phyloP scores from a whole-genome alignment of 1,140 invertebrate genomes.

The Bilobella aurantiaca region DNA sequence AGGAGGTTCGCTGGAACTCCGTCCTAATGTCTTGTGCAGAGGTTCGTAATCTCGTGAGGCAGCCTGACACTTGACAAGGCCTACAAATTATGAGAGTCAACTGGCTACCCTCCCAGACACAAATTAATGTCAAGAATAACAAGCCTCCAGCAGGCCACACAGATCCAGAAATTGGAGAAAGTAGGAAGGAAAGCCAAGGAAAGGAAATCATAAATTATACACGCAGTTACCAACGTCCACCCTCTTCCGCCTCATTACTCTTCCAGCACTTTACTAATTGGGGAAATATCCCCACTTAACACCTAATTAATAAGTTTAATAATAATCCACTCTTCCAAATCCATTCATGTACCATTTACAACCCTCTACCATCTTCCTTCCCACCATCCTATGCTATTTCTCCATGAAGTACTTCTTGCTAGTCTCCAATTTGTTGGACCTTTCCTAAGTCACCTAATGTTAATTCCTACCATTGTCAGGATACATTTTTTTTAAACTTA shows the following conservation, averaged over 20 bases:
- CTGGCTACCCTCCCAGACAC: constrained; percentile 6
- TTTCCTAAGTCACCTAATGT: no score
- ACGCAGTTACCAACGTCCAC: neutral
- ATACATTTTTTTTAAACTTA: no score
- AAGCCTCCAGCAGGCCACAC: neutral
- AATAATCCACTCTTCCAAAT: no score
- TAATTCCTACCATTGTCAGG: no score
- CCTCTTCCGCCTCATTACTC: neutral
- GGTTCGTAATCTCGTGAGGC: neutral
- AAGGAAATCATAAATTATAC: neutral
- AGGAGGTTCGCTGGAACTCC: neutral
- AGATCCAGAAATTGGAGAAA: constrained; percentile 4
- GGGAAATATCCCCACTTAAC: no score
- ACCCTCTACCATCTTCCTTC: no score
- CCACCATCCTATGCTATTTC: no score
- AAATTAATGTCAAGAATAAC: constrained; percentile 16
- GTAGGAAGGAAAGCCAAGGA: neutral
- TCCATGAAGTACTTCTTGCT: no score
- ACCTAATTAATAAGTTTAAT: no score
- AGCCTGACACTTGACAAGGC: neutral
- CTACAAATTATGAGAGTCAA: constrained; percentile 19
- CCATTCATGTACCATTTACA: no score
- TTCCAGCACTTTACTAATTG: no score
- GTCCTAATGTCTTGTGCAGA: neutral
- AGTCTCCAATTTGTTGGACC: no score